A percentile compares a stretch with the other conserved stretches of the same genome.
These are phyloP conservation scores for Brachypalpus laphriformis DNA, from an alignment of 2,888 invertebrate genomes.

Conservation along the genomic window DNA sequence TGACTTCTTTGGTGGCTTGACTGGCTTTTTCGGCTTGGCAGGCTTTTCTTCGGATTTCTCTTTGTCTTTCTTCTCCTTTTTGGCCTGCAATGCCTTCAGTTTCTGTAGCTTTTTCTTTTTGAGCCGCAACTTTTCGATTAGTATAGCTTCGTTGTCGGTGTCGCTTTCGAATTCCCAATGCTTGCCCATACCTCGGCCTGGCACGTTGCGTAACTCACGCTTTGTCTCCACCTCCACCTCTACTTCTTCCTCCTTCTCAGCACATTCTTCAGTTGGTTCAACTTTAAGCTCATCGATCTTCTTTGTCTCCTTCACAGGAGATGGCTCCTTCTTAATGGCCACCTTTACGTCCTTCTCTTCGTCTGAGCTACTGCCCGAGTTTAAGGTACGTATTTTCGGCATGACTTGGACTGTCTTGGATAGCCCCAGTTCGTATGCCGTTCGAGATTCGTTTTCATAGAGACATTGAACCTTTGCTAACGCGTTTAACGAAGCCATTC, in stretches of 20 bases:
- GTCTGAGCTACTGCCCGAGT: conserved; percentile 82
- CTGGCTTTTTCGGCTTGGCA: conserved; percentile 58
- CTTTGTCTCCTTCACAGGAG: conserved; percentile 42
- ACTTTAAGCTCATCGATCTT: conserved; percentile 69
- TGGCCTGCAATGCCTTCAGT: conserved; percentile 76
- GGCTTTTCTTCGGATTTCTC: conserved; percentile 65
- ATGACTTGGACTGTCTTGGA: conserved; percentile 83
- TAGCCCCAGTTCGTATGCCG: conserved; percentile 86
- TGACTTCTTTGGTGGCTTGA: conserved; percentile 75
- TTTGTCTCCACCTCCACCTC: conserved; percentile 80
- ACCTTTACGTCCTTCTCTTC: conserved; percentile 81
- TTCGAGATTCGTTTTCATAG: conserved; percentile 93
- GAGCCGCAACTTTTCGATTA: conserved; percentile 75
- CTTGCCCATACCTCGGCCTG: conserved; percentile 91
- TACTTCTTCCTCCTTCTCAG: conserved; percentile 75
- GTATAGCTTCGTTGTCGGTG: conserved; percentile 80
- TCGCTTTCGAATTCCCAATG: conserved; percentile 91
- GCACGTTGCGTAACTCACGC: conserved; percentile 87
- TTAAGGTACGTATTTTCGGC: conserved; percentile 82
- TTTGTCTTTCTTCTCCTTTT: conserved; percentile 77
- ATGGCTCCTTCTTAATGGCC: conserved; percentile 46
- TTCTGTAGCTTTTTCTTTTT: conserved; percentile 77
- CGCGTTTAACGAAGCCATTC: conserved; percentile 95
- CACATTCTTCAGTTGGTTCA: conserved; percentile 53
- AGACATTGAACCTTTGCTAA: conserved; percentile 95